phyloP scores from a whole-genome alignment of 2,113 vertebrate genomes.

The Gnathonemus longibarbis region DNA sequence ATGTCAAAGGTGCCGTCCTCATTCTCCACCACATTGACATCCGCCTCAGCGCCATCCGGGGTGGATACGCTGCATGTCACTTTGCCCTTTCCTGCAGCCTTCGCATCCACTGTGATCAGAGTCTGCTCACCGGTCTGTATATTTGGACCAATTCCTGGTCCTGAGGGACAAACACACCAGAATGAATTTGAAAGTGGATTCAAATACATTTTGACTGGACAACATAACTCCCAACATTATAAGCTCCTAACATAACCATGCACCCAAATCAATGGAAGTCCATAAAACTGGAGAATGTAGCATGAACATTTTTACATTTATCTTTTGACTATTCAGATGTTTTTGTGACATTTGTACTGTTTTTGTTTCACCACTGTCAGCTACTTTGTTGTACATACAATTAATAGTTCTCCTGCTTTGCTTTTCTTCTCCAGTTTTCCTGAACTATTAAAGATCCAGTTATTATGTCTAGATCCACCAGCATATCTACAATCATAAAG shows the following conservation, averaged over 20 bases:
- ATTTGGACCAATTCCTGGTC: conserved; percentile 68
- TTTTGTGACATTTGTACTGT: background rate
- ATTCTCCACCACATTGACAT: conserved; percentile 74
- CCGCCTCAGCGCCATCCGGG: conserved; percentile 67
- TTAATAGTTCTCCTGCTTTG: background rate
- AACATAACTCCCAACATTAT: background rate
- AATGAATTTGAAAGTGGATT: background rate
- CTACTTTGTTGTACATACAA: background rate
- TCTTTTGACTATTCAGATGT: background rate
- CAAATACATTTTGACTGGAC: background rate
- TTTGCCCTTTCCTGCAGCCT: conserved; percentile 74
- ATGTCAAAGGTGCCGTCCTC: conserved; percentile 76
- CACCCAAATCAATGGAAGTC: background rate
- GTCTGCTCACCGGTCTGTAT: conserved; percentile 72
- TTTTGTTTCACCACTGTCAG: background rate
- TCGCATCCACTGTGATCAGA: conserved; percentile 70
- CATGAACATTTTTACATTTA: background rate
- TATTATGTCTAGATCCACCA: conserved; percentile 30
- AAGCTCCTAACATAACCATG: background rate
- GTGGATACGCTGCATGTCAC: conserved; percentile 71
- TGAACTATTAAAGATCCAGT: background rate
- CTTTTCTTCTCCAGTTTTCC: conserved; percentile 21
- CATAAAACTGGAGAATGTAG: conserved; percentile 4
- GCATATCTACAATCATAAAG: background rate
- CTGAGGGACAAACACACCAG: conserved; percentile 36